Evolutionary conservation across 2,888 invertebrate species (phyloP).

Genomic region (Neelides folsomi): DNA sequence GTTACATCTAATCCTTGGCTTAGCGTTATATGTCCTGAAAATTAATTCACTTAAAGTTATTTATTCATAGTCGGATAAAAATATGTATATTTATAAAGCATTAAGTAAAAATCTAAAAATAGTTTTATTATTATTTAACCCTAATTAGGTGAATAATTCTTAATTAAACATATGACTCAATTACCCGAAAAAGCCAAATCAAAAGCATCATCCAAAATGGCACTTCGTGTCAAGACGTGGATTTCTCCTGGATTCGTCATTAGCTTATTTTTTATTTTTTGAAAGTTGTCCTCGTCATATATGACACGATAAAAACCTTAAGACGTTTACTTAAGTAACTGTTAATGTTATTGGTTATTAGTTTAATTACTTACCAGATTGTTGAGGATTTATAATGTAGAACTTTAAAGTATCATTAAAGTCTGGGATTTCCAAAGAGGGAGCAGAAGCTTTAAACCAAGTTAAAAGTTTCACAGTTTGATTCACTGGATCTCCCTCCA

Average conservation of each 20-base stretch:
- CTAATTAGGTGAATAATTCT: no score
- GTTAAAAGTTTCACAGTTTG: no score
- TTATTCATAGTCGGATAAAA: no score
- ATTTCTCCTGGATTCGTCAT: constrained; percentile 9
- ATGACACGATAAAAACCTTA: constrained; percentile 24
- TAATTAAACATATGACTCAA: no score
- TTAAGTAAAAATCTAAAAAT: no score
- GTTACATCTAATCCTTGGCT: constrained; percentile 13
- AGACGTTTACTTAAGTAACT: no score
- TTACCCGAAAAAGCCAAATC: constrained; percentile 19
- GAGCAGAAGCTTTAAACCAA: no score
- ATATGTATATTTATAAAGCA: no score
- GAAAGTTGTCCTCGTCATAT: constrained; percentile 12
- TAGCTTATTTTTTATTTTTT: constrained; percentile 15
- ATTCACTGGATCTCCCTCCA: no score
- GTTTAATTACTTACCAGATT: constrained; percentile 5
- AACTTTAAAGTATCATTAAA: not conserved
- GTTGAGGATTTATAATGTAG: constrained; percentile 16
- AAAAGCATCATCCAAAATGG: constrained; percentile 22
- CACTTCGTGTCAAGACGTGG: constrained; percentile 18
- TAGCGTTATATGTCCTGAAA: constrained; percentile 2
- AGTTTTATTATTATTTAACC: no score
- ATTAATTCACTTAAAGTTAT: no score
- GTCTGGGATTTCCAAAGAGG: not conserved
- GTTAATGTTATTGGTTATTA: no score